Evolutionary conservation across 2,888 invertebrate species (phyloP), one percentile per base, ranked within the genome.

Genomic region (Mechanitis mazaeus): DNA sequence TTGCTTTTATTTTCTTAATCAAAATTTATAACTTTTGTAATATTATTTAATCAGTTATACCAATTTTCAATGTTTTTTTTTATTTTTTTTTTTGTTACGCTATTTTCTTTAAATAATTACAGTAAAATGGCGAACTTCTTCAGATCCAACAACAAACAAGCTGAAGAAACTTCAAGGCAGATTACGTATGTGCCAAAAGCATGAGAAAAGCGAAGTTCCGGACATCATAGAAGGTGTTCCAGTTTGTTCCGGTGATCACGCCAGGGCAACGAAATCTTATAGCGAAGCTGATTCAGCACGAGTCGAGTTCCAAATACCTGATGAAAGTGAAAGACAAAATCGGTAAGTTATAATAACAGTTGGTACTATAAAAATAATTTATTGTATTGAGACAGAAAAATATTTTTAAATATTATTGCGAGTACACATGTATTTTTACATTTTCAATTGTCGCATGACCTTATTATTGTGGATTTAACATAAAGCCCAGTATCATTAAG

Each of bases 151-250:
- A 3, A 81, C 79, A 42, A 84, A 81, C 66, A 87, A 86, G 68
- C 70, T 76, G 28, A 85, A 81, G 69, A 87, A 90, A 61, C 73
- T 82, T 1, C 85, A 86, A 65, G 79, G 82, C 6, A 79, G 90
- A 45, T 72, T 86, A 12, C 79, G 88, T 4, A 79, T 84, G 67
- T 87, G 89, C 67, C 86, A 81, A 68, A 87, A 87, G 64, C 80
- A 87, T 54, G 91, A 91, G 68, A 91, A 90, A 69, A 88, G 76
- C 38, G 90, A 90, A 69, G 90, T 91, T 3, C 91, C 91, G 1
- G 91, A 91, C 61, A 91, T 91, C 2, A 91, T 91, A 31, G 91
- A 91, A 63, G 91, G 89, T 0, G 91, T 91, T 2, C 90, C 91
- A 0, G 91, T 88, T 0, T 90, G 90, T 62, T 83, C 87, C 0